phyloP scores from a whole-genome alignment of 2,113 vertebrate species.

The Ranitomeya variabilis region DNA sequence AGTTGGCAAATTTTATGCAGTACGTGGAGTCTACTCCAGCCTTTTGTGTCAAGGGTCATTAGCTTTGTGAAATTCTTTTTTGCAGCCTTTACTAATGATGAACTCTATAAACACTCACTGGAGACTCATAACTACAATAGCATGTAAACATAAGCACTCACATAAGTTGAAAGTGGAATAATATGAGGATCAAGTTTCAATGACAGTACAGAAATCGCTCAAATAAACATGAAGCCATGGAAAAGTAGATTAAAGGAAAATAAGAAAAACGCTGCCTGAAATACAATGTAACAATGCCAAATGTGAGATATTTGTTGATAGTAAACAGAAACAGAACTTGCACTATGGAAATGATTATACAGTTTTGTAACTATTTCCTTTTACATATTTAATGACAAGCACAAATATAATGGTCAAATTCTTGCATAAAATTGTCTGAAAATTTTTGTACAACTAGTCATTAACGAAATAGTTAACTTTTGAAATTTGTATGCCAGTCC shows the following conservation, averaged over 20 bases:
- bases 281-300: not conserved
- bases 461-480: no score
- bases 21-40: slow-evolving; percentile 24
- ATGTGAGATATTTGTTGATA: not conserved
- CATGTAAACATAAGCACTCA: slow-evolving; percentile 42
- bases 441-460: no score
- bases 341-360: not conserved
- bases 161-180: slow-evolving; percentile 29
- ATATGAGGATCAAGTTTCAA: slow-evolving; percentile 16
- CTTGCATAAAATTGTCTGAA: no score
- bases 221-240: not conserved
- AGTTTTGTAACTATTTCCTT: no score
- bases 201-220: not conserved
- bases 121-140: slow-evolving; percentile 37
- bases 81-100: slow-evolving; percentile 33
- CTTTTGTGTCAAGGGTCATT: slow-evolving; percentile 41
- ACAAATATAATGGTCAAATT: no score
- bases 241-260: not conserved
- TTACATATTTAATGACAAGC: no score
- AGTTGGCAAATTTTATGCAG: slow-evolving; percentile 32
- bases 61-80: slow-evolving; percentile 39
- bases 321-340: not conserved
- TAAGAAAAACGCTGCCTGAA: not conserved
- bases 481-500: no score
- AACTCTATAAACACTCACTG: slow-evolving; percentile 23